Evolutionary conservation across 2,113 vertebrate species (phyloP).

Genomic region (Gasterosteus nipponicus): DNA sequence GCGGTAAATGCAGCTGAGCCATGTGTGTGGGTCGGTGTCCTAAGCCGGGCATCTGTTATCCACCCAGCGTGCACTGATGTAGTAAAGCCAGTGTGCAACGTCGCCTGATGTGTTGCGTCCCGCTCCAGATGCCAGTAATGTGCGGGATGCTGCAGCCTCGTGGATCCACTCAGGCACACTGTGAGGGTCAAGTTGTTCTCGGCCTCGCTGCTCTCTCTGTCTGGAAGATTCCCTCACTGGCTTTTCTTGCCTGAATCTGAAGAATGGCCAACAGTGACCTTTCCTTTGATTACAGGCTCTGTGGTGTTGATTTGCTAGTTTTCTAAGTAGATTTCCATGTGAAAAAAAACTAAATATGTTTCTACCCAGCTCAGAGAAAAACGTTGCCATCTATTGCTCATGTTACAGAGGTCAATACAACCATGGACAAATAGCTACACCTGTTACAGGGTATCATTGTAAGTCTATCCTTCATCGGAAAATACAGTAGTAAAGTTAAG

Average conservation of each 20-base stretch:
- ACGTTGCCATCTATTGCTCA: neutral
- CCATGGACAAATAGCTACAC: neutral
- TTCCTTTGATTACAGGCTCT: neutral
- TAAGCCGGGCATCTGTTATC: constrained; percentile 22
- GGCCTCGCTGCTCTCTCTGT: neutral
- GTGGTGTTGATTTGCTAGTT: neutral
- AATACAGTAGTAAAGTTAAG: neutral
- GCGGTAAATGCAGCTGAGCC: too few relatives aligned
- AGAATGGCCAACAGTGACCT: neutral
- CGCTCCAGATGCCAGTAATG: constrained; percentile 56
- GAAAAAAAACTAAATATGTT: neutral
- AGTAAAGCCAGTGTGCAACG: constrained; percentile 59
- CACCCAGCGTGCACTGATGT: constrained; percentile 18
- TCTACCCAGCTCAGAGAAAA: neutral
- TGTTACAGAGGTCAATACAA: neutral
- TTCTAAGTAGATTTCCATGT: constrained; percentile 4
- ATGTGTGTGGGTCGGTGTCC: constrained; percentile 15
- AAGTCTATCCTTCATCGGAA: neutral
- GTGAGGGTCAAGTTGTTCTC: constrained; percentile 28
- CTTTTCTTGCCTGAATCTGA: neutral
- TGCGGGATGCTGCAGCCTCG: constrained; percentile 33
- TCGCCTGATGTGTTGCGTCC: constrained; percentile 42
- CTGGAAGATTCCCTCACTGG: neutral
- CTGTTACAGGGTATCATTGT: neutral
- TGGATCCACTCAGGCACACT: constrained; percentile 38